phyloP scores from a whole-genome alignment of 2,113 vertebrate genomes.

The Rostratula benghalensis region DNA sequence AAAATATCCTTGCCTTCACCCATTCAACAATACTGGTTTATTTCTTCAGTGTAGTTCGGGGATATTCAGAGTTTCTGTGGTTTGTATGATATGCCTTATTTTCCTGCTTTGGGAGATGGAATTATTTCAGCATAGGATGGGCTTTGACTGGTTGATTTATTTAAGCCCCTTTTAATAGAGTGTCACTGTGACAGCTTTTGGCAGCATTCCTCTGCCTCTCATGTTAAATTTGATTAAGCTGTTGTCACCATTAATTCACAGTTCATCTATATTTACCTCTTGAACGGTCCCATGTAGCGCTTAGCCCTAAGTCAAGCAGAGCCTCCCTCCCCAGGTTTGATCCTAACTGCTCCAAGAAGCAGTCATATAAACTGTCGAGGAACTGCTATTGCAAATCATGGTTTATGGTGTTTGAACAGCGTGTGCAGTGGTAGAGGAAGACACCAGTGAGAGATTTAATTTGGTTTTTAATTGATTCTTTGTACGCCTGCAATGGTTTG shows the following conservation, averaged over 20 bases:
- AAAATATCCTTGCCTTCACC: background rate
- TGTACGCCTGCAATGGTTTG: background rate
- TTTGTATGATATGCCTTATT: background rate
- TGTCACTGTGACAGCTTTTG: constrained; percentile 33
- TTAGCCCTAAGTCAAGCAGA: background rate
- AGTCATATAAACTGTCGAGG: background rate
- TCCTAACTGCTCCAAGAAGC: background rate
- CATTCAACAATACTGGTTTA: background rate
- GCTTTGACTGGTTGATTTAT: constrained; percentile 6
- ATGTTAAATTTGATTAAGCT: constrained; percentile 27
- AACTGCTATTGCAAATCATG: background rate
- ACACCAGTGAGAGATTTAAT: background rate
- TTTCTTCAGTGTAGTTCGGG: background rate
- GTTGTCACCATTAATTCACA: constrained; percentile 51
- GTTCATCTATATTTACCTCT: constrained; percentile 34
- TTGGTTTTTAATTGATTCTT: background rate
- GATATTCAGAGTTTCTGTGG: background rate
- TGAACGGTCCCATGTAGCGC: background rate
- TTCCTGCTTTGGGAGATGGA: background rate
- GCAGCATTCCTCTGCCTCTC: constrained; percentile 1
- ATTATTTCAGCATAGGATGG: background rate
- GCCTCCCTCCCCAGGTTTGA: background rate
- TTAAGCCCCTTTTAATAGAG: background rate
- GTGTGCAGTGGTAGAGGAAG: background rate
- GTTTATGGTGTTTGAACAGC: background rate